These are phyloP conservation scores for Branchinecta lynchi DNA, from an alignment of 1,140 invertebrate species.

Conservation along the genomic window DNA sequence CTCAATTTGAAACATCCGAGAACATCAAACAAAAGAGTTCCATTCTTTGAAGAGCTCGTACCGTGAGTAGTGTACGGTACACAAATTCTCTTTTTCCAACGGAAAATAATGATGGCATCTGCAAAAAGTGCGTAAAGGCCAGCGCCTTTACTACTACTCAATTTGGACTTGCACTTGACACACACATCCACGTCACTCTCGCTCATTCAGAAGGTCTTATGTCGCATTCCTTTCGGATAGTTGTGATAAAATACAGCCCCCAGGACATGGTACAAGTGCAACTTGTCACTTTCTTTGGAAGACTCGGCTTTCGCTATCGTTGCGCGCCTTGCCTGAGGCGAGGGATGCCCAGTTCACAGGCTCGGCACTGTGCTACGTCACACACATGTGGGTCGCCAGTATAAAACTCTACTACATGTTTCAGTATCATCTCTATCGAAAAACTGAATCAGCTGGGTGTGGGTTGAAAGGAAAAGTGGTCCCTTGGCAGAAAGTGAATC, in stretches of 20 bases:
- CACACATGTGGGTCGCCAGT: neutral
- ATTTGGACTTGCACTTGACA: no score
- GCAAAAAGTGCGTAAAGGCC: no score
- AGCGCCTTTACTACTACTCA: no score
- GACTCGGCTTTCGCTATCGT: conserved; percentile 7
- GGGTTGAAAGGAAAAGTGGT: conserved; percentile 8
- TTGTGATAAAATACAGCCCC: neutral
- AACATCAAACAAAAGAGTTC: no score
- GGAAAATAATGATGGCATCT: no score
- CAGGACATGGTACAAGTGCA: neutral
- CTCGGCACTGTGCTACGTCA: neutral
- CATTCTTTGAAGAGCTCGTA: no score
- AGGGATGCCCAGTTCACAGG: neutral
- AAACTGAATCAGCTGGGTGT: neutral
- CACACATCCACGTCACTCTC: neutral
- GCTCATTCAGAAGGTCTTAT: conserved; percentile 5
- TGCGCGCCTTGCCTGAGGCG: neutral
- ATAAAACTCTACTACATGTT: neutral
- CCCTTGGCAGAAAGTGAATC: conserved; percentile 1
- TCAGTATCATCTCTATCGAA: neutral
- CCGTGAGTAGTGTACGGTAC: no score
- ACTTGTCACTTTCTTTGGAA: neutral
- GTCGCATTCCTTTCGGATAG: neutral
- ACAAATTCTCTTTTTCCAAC: no score
- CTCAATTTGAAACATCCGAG: no score